Conservation (phyloP, 1,140 invertebrate genomes). For the Popillia japonica region DNA sequence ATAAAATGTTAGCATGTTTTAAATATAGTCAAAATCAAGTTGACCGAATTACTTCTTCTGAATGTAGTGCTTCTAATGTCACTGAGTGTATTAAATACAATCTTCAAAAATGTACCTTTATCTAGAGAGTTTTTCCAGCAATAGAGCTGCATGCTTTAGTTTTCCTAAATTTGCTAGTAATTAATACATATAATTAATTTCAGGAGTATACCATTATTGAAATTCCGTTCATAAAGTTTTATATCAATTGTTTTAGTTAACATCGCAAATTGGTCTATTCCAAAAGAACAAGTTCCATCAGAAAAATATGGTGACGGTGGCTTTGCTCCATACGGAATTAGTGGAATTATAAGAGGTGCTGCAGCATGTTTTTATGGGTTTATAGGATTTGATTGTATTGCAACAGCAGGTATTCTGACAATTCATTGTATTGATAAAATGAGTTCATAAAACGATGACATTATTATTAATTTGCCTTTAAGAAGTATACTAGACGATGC, state of each 20-base stretch:
- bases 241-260: conserved; percentile 60
- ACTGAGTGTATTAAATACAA: too few species aligned
- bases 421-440: background rate
- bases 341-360: conserved; percentile 82
- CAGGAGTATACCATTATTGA: background rate
- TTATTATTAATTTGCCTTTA: too few species aligned
- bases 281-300: conserved; percentile 65
- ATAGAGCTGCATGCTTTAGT: too few species aligned
- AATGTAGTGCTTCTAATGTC: too few species aligned
- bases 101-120: too few species aligned
- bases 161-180: background rate
- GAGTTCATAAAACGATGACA: background rate
- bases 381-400: conserved; percentile 91
- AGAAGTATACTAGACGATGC: background rate
- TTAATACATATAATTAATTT: background rate
- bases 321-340: conserved; percentile 83
- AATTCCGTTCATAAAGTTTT: background rate
- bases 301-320: conserved; percentile 72
- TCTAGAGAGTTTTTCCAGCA: too few species aligned
- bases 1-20: too few species aligned
- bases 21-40: too few species aligned
- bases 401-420: conserved; percentile 69
- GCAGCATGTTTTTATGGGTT: conserved; percentile 94
- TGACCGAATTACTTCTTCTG: too few species aligned
- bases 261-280: conserved; percentile 73